Evolutionary conservation across 2,888 invertebrate genomes (phyloP).

Genomic region (Phyllotreta cruciferae): DNA sequence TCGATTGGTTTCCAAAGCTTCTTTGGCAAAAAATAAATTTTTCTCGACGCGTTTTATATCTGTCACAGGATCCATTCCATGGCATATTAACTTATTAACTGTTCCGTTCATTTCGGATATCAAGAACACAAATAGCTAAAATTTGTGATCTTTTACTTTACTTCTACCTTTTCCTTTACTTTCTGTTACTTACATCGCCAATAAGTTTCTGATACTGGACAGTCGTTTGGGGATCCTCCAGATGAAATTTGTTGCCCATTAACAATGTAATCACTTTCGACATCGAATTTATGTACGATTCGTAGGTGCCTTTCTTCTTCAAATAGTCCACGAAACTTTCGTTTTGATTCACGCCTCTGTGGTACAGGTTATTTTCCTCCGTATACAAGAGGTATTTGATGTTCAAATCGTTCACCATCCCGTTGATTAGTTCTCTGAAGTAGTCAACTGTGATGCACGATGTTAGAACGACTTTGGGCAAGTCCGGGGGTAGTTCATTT

Average conservation of each 20-base stretch:
- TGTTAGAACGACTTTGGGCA: constrained; percentile 39
- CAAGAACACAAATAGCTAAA: constrained; percentile 48
- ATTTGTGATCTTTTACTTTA: neutral
- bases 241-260: constrained; percentile 45
- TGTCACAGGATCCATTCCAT: constrained; percentile 38
- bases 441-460: constrained; percentile 49
- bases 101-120: constrained; percentile 51
- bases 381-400: constrained; percentile 48
- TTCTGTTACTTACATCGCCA: constrained; percentile 43
- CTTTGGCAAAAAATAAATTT: constrained; percentile 52
- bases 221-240: constrained; percentile 35
- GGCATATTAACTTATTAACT: constrained; percentile 47
- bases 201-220: constrained; percentile 48
- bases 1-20: constrained; percentile 54
- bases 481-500: constrained; percentile 2
- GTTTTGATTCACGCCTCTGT: constrained; percentile 35
- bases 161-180: no score
- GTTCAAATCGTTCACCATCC: constrained; percentile 51
- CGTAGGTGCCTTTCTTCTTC: constrained; percentile 45
- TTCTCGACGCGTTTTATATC: constrained; percentile 31
- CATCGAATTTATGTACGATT: constrained; percentile 50
- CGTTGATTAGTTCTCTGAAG: constrained; percentile 50
- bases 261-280: constrained; percentile 47
- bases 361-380: constrained; percentile 40
- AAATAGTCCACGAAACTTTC: constrained; percentile 46